These are phyloP conservation scores for Blera fallax DNA, from an alignment of 2,888 invertebrate genomes.

Conservation along the genomic window DNA sequence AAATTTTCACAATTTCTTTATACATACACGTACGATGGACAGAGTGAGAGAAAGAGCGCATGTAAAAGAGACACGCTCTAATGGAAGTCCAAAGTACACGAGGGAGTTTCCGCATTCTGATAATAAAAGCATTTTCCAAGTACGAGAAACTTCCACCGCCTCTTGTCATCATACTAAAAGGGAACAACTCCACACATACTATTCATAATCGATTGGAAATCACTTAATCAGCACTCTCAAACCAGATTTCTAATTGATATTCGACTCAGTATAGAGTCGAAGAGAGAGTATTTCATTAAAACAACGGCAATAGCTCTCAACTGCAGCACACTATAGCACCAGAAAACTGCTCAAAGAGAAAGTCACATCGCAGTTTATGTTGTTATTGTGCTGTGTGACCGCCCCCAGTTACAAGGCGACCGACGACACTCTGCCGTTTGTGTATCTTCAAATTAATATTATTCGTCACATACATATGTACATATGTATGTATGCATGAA, in stretches of 20 bases:
- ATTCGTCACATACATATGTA: neutral
- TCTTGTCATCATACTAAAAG: neutral
- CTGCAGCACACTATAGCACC: conserved; percentile 9
- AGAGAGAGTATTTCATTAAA: neutral
- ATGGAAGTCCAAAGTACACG: conserved; percentile 8
- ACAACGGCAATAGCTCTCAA: conserved; percentile 13
- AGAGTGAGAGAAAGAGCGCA: neutral
- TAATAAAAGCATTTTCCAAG: conserved; percentile 19
- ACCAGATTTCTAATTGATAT: conserved; percentile 63
- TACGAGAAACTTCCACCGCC: neutral
- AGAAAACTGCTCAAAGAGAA: conserved; percentile 59
- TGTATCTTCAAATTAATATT: conserved; percentile 23
- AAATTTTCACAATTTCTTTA: too few species aligned
- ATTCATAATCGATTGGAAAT: conserved; percentile 49
- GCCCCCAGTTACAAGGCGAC: conserved; percentile 54
- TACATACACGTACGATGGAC: too few species aligned
- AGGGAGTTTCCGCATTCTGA: conserved; percentile 23
- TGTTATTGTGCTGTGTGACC: conserved; percentile 45
- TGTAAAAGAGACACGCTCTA: neutral
- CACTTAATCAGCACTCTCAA: conserved; percentile 48
- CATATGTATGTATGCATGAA: too few species aligned
- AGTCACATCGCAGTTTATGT: conserved; percentile 39
- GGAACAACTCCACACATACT: neutral
- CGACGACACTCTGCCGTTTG: conserved; percentile 5
- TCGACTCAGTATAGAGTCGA: conserved; percentile 46